Percentiles rank a stretch among this genome's conserved stretches.
Evolutionary conservation across 2,888 invertebrate species (phyloP).

Genomic region (Nebria salina): DNA sequence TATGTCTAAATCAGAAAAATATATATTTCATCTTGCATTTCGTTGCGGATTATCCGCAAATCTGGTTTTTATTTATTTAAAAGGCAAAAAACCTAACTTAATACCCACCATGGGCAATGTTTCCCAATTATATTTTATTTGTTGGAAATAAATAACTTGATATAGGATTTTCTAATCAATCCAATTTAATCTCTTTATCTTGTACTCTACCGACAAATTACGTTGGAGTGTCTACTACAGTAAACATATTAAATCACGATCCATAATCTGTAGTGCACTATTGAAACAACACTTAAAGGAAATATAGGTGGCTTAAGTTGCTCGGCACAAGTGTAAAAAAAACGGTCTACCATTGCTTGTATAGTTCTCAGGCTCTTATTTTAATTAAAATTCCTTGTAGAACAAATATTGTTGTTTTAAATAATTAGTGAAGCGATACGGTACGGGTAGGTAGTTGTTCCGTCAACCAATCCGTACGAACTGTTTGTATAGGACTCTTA

Average conservation of each 20-base stretch:
- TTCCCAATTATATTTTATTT: conserved; percentile 1
- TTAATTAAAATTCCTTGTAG: conserved; percentile 27
- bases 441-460: neutral
- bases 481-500: conserved; percentile 3
- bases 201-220: neutral
- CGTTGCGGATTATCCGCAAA: no score
- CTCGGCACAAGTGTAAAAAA: neutral
- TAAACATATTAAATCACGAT: conserved; percentile 9
- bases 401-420: conserved; percentile 22
- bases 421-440: conserved; percentile 11
- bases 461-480: neutral
- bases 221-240: neutral
- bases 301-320: neutral
- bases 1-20: no score
- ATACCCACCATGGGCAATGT: no score
- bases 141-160: neutral
- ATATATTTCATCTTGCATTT: no score
- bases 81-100: no score
- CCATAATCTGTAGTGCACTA: conserved; percentile 14
- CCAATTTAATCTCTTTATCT: neutral
- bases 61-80: no score
- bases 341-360: neutral
- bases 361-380: neutral
- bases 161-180: neutral
- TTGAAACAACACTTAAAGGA: conserved; percentile 7